Percentiles rank a stretch among this genome's conserved stretches.
Evolutionary conservation across 2,113 vertebrate genomes (phyloP).

Genomic region (Sphaerodactylus townsendi): DNA sequence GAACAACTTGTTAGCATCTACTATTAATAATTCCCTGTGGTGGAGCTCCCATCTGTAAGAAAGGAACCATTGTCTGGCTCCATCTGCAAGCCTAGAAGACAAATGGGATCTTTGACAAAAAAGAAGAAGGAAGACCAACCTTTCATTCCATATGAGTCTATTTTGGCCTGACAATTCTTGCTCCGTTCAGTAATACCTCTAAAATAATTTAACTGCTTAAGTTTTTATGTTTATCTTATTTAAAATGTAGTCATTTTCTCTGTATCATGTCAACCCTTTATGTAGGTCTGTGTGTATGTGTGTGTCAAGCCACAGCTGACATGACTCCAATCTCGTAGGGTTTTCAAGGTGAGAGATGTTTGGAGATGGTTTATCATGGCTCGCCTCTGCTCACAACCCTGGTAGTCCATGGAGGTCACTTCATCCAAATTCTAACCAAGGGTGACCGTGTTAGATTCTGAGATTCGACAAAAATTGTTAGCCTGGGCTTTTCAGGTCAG

Average conservation of each 20-base stretch:
- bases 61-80: conserved; percentile 93
- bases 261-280: neutral
- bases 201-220: neutral
- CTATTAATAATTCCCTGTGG: conserved; percentile 97
- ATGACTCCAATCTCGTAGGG: no score
- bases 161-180: neutral
- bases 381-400: no score
- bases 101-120: neutral
- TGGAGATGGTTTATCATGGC: no score
- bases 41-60: conserved; percentile 94
- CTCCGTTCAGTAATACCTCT: neutral
- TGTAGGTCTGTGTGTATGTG: neutral
- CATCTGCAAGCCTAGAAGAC: conserved; percentile 90
- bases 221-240: neutral
- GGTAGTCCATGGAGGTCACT: no score
- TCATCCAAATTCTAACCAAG: no score
- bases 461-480: no score
- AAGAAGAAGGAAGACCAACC: neutral
- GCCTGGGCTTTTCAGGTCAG: no score
- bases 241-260: neutral
- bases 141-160: neutral
- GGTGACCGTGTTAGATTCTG: no score
- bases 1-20: conserved; percentile 52
- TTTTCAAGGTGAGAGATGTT: no score
- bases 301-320: no score